phyloP scores from a whole-genome alignment of 1,140 invertebrate species.

The Ostrea edulis region DNA sequence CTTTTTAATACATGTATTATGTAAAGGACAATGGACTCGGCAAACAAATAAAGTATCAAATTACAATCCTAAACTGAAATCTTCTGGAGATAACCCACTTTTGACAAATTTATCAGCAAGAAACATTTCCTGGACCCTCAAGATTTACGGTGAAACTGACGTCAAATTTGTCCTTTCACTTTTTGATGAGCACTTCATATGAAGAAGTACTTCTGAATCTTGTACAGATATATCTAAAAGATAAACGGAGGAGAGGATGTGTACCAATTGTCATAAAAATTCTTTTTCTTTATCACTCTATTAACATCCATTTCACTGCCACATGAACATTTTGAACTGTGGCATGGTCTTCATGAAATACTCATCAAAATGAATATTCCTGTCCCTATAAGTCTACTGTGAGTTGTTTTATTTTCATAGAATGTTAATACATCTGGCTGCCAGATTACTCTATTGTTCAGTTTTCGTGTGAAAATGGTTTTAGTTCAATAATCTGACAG shows the following conservation, averaged over 20 bases:
- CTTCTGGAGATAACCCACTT: slow-evolving; percentile 14
- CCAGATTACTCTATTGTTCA: no score
- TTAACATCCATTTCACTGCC: no score
- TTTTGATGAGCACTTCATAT: slow-evolving; percentile 8
- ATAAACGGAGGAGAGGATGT: not conserved
- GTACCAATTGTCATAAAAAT: not conserved
- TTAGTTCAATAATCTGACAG: no score
- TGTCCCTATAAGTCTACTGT: no score
- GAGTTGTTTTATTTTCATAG: no score
- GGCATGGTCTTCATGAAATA: no score
- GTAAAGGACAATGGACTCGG: not conserved
- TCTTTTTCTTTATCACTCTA: not conserved
- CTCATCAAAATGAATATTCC: no score
- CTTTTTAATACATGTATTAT: not conserved
- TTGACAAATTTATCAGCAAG: not conserved
- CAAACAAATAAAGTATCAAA: not conserved
- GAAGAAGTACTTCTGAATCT: slow-evolving; percentile 9
- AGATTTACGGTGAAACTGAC: slow-evolving; percentile 9
- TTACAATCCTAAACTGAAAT: not conserved
- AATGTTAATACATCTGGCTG: no score
- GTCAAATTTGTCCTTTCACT: slow-evolving; percentile 7
- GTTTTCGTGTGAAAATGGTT: no score
- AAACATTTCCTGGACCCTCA: slow-evolving; percentile 31
- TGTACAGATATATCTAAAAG: not conserved
- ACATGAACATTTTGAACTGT: no score